A percentile compares a stretch with the other conserved stretches of the same genome.
phyloP scores from a whole-genome alignment of 2,797 vertebrate species.

The Silurus aristotelis region DNA sequence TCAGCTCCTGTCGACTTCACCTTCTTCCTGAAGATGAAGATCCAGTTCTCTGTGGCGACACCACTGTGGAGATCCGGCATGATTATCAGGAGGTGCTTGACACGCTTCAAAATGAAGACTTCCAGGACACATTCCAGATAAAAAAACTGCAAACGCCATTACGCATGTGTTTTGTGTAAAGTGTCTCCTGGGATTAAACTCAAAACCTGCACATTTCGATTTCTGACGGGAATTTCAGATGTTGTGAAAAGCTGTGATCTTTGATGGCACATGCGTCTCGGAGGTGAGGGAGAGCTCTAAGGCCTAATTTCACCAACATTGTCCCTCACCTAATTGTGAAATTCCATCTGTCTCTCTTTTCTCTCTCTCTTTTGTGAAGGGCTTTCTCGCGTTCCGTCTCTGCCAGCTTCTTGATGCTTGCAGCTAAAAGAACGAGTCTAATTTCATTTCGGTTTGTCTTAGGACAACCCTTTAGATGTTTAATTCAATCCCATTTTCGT shows the following conservation, averaged over 20 bases:
- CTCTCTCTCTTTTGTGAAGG: neutral
- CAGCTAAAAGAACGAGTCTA: conserved; percentile 84
- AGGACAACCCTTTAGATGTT: conserved; percentile 95
- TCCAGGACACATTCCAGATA: too few relatives aligned
- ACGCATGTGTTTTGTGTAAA: neutral
- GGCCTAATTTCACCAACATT: conserved; percentile 78
- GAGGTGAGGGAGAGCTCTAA: conserved; percentile 66
- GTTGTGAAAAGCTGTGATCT: conserved; percentile 37
- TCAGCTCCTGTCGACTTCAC: too few relatives aligned
- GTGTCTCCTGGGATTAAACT: neutral
- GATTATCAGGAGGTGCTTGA: too few relatives aligned
- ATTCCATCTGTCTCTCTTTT: conserved; percentile 59
- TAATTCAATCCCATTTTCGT: conserved; percentile 99
- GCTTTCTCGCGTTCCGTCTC: conserved; percentile 53
- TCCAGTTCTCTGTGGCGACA: too few relatives aligned
- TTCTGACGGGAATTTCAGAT: conserved; percentile 35
- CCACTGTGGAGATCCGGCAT: too few relatives aligned
- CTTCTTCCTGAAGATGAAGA: too few relatives aligned
- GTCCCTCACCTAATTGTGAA: conserved; percentile 80
- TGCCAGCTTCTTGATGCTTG: conserved; percentile 68
- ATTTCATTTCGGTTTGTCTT: conserved; percentile 93
- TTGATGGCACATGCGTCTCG: conserved; percentile 48
- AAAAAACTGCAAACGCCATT: conserved; percentile 16
- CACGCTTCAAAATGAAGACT: too few relatives aligned
- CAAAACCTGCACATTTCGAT: conserved; percentile 18